Base-by-base conservation (phyloP, 1,140 invertebrate genomes). In the Rhagoletis pomonella region DNA sequence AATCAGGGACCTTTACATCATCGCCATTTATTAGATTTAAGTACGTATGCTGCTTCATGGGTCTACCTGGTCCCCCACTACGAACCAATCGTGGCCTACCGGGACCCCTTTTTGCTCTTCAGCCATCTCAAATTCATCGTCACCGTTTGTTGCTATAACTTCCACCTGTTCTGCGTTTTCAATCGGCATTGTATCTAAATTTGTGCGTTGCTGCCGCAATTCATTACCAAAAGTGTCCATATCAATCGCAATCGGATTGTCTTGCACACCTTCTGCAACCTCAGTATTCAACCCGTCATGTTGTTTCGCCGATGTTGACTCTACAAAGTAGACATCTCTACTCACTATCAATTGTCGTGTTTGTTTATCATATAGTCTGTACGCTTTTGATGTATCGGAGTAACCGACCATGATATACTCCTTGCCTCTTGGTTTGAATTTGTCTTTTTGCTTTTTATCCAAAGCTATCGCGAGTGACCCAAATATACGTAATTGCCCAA, bases 401-500 rank as follows among this genome's bases (percentile, higher is more conserved):
- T 29, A 29, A 29, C 29, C 29, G 29, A 29, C 29, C 29, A 29
- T 29, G 29, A 29, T n/a, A 29, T 29, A 29, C 29, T 29, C 29
- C 29, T 29, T 29, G 29, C 29, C 29, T 29, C 29, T 29, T 29
- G 29, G 29, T 29, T 29, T 29, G 29, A 29, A 29, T 29, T 3
- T 6, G 39, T 86, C n/a, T n/a, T 6, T 10, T 7, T 10, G n/a
- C 86, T 67, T 62, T 62, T 84, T 29, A 88, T 42, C 3, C 85
- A 69, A 42, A 86, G 86, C 17, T 69, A 85, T 42, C 86, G 62
- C 19, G 85, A 47, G 7, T 50, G 64, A 4, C 55, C 44, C 14
- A 85, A 88, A 64, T 88, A 86, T 86, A 12, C 55, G 50, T 29
- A 64, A n/a, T 14, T 64, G 62, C 10, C 62, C 17, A n/a, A 64